Evolutionary conservation across 1,140 invertebrate genomes (phyloP).

Genomic region (Anastrepha obliqua): DNA sequence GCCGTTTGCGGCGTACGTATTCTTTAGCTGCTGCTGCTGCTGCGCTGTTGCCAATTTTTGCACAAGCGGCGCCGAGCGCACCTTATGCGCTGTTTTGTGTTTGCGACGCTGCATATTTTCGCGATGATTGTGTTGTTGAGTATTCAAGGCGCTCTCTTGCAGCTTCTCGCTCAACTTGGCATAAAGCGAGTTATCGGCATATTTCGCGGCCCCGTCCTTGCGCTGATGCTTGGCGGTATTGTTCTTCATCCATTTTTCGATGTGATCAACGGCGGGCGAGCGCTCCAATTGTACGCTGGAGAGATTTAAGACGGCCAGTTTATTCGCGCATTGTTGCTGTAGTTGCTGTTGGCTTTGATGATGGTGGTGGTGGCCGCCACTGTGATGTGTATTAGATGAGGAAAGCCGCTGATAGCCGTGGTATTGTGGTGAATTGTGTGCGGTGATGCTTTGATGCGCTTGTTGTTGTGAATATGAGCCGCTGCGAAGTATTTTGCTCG

Average conservation of each 20-base stretch:
- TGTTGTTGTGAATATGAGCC: slow-evolving; percentile 54
- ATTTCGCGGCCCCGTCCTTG: slow-evolving; percentile 67
- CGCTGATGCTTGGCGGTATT: not conserved
- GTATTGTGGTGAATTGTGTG: slow-evolving; percentile 59
- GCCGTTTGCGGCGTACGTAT: not conserved
- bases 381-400: slow-evolving; percentile 53
- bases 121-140: not conserved
- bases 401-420: slow-evolving; percentile 67
- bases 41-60: not conserved
- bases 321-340: slow-evolving; percentile 1
- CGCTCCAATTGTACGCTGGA: slow-evolving; percentile 55
- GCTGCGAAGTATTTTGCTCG: slow-evolving; percentile 59
- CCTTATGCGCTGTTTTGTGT: slow-evolving; percentile 59
- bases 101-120: slow-evolving; percentile 61
- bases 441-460: not conserved
- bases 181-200: slow-evolving; percentile 69
- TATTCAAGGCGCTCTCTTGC: slow-evolving; percentile 61
- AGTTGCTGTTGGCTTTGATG: not conserved
- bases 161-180: slow-evolving; percentile 71
- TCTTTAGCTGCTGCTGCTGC: not conserved
- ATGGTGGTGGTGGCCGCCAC: slow-evolving; percentile 47
- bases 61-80: not conserved
- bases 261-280: slow-evolving; percentile 54
- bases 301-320: slow-evolving; percentile 56
- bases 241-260: slow-evolving; percentile 59